phyloP scores from a whole-genome alignment of 2,888 invertebrate species.

The Notodonta dromedarius region DNA sequence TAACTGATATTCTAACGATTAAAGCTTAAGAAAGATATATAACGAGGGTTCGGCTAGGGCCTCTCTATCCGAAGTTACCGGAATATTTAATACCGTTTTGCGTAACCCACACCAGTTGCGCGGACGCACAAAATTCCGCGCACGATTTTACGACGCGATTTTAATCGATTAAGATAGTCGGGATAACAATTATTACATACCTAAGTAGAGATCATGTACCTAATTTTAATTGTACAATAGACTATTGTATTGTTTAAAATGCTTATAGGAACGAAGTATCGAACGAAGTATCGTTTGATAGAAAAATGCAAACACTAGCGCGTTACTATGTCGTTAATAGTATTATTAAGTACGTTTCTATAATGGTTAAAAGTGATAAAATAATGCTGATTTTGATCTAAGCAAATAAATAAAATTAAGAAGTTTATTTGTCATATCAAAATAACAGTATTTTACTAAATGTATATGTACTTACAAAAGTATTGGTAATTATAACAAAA shows the following conservation, averaged over 20 bases:
- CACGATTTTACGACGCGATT: conserved; percentile 2
- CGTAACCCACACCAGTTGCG: not conserved
- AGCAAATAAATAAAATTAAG: too few species aligned
- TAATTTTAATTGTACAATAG: too few species aligned
- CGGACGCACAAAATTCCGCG: not conserved
- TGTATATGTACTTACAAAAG: too few species aligned
- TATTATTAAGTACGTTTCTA: too few species aligned
- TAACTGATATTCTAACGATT: not conserved
- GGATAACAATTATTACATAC: not conserved
- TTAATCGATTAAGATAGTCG: not conserved
- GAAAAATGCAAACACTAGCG: not conserved
- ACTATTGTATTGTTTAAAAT: too few species aligned
- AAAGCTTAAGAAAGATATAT: not conserved
- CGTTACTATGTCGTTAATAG: too few species aligned
- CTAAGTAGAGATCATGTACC: not conserved
- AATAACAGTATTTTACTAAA: too few species aligned
- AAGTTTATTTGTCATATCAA: too few species aligned
- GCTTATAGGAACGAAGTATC: too few species aligned
- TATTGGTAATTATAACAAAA: too few species aligned
- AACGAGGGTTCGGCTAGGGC: not conserved
- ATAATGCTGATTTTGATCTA: too few species aligned
- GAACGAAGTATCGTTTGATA: not conserved
- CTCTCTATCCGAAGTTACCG: not conserved
- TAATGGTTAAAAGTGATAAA: too few species aligned
- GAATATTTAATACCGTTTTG: conserved; percentile 1